Evolutionary conservation across 2,888 invertebrate species (phyloP).

Genomic region (Oligia fasciuncula): DNA sequence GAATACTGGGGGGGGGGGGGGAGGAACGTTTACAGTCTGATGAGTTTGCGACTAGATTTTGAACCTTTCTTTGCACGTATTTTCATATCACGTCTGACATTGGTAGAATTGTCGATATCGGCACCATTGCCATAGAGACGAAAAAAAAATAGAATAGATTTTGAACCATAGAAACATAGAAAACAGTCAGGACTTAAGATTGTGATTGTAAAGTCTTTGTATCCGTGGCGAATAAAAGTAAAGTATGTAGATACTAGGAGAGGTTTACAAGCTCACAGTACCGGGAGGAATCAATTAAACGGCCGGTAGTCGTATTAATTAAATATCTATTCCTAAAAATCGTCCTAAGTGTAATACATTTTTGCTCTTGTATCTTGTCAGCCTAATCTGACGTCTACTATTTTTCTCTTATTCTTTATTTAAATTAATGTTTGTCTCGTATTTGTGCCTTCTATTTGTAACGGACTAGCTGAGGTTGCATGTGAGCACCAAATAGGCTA

Average conservation of each 20-base stretch:
- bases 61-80: too few relatives aligned
- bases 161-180: too few relatives aligned
- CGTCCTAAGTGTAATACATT: background rate
- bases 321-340: background rate
- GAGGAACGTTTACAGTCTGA: too few relatives aligned
- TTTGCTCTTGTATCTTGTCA: background rate
- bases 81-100: too few relatives aligned
- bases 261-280: background rate
- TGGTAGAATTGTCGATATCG: too few relatives aligned
- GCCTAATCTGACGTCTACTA: background rate
- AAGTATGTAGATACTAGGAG: background rate
- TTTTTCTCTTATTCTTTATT: background rate
- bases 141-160: too few relatives aligned
- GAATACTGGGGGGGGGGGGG: too few relatives aligned
- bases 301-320: background rate
- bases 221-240: constrained; percentile 29
- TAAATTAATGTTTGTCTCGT: background rate
- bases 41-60: too few relatives aligned
- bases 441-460: background rate
- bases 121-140: too few relatives aligned
- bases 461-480: background rate
- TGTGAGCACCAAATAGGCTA: background rate
- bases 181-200: too few relatives aligned
- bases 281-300: background rate
- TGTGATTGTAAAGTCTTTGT: background rate